phyloP scores from a whole-genome alignment of 2,888 invertebrate species.

The Drosophila nigricruria region DNA sequence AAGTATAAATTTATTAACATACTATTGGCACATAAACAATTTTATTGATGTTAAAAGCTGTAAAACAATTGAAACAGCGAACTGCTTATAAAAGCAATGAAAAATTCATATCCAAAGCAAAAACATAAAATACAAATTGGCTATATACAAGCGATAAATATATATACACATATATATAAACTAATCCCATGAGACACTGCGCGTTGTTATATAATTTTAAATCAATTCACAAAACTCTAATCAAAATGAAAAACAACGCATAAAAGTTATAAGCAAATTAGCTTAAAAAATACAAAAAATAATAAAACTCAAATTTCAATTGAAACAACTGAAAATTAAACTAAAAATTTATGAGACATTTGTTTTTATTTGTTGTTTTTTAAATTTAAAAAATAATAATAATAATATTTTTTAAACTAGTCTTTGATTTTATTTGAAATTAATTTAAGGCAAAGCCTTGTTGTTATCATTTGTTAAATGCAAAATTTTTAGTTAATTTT shows the following conservation, averaged over 20 bases:
- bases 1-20: slow-evolving; percentile 54
- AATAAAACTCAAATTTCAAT: slow-evolving; percentile 29
- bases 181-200: slow-evolving; percentile 47
- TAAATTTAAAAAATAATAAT: slow-evolving; percentile 11
- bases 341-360: slow-evolving; percentile 21
- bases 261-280: slow-evolving; percentile 71
- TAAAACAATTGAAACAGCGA: slow-evolving; percentile 26
- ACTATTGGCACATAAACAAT: slow-evolving; percentile 73
- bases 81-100: slow-evolving; percentile 55
- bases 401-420: slow-evolving; percentile 46
- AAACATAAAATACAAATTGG: slow-evolving; percentile 53
- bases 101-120: slow-evolving; percentile 67
- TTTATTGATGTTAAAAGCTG: slow-evolving; percentile 74
- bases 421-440: slow-evolving; percentile 50
- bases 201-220: slow-evolving; percentile 79
- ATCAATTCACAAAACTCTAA: slow-evolving; percentile 47
- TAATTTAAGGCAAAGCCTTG: slow-evolving; percentile 70
- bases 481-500: slow-evolving; percentile 16
- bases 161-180: slow-evolving; percentile 28
- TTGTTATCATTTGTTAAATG: slow-evolving; percentile 57
- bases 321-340: slow-evolving; percentile 21
- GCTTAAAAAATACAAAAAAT: slow-evolving; percentile 69
- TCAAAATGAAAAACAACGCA: slow-evolving; percentile 71
- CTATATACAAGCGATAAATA: slow-evolving; percentile 59
- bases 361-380: slow-evolving; percentile 10